phyloP scores from a whole-genome alignment of 2,888 invertebrate genomes.

The Drosophila kanekoi region DNA sequence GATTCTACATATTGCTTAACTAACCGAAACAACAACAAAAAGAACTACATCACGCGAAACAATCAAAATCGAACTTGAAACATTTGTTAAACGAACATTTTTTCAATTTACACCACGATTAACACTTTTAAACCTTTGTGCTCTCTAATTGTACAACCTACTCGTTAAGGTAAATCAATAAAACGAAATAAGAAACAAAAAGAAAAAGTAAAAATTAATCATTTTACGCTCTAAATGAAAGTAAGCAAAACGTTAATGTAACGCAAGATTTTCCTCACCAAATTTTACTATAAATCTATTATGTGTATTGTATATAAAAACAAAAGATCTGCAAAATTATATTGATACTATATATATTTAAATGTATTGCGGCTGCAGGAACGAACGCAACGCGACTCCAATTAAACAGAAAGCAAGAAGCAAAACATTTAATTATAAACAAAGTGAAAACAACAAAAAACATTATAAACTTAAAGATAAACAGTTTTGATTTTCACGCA shows the following conservation, averaged over 20 bases:
- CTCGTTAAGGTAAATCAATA: constrained; percentile 62
- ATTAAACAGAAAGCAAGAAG: constrained; percentile 42
- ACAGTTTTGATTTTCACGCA: constrained; percentile 67
- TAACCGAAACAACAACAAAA: constrained; percentile 38
- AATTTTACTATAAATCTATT: constrained; percentile 79
- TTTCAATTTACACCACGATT: constrained; percentile 71
- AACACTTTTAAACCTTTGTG: constrained; percentile 73
- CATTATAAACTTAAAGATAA: constrained; percentile 47
- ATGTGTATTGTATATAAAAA: constrained; percentile 80
- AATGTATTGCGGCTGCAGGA: constrained; percentile 43
- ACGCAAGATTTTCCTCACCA: constrained; percentile 77
- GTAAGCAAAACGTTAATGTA: constrained; percentile 64
- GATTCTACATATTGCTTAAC: constrained; percentile 65
- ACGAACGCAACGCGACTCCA: constrained; percentile 42
- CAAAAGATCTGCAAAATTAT: constrained; percentile 51
- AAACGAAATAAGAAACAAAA: constrained; percentile 59
- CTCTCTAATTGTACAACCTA: constrained; percentile 78
- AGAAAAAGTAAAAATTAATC: constrained; percentile 69
- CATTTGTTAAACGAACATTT: constrained; percentile 64
- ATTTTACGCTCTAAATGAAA: constrained; percentile 72
- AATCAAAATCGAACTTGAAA: constrained; percentile 67
- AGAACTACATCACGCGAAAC: constrained; percentile 67
- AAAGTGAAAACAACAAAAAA: constrained; percentile 30
- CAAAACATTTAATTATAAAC: constrained; percentile 7
- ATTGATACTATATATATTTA: constrained; percentile 61